These are phyloP conservation scores for Uloborus diversus DNA, from an alignment of 1,140 invertebrate genomes.

Conservation along the genomic window DNA sequence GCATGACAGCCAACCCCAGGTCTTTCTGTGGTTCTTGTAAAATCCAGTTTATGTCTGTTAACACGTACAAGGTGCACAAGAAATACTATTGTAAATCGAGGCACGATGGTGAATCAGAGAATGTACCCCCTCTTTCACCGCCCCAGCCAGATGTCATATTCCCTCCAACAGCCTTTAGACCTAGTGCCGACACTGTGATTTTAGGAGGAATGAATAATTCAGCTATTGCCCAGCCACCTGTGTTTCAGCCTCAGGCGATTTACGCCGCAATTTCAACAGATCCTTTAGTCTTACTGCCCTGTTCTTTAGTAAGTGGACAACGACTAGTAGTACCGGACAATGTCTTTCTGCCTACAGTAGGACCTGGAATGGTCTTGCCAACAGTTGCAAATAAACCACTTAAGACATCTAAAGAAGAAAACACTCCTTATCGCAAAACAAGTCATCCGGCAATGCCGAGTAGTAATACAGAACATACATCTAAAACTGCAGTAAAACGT, in stretches of 20 bases:
- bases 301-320: slow-evolving; percentile 75
- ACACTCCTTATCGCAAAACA: slow-evolving; percentile 18
- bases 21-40: slow-evolving; percentile 93
- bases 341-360: slow-evolving; percentile 68
- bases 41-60: slow-evolving; percentile 86
- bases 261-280: slow-evolving; percentile 81
- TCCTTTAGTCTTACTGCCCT: slow-evolving; percentile 88
- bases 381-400: slow-evolving; percentile 23
- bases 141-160: slow-evolving; percentile 61
- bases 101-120: slow-evolving; percentile 72
- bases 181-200: slow-evolving; percentile 3
- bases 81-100: slow-evolving; percentile 92
- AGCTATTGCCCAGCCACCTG: neutral
- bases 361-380: slow-evolving; percentile 28
- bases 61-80: slow-evolving; percentile 91
- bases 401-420: neutral
- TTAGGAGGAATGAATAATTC: neutral
- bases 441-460: slow-evolving; percentile 21
- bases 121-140: slow-evolving; percentile 55
- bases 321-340: slow-evolving; percentile 65
- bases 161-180: slow-evolving; percentile 67
- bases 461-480: neutral
- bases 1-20: slow-evolving; percentile 7
- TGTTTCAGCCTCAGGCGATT: slow-evolving; percentile 57
- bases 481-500: neutral